phyloP scores from a whole-genome alignment of 2,888 invertebrate species.

The Bombylius major region DNA sequence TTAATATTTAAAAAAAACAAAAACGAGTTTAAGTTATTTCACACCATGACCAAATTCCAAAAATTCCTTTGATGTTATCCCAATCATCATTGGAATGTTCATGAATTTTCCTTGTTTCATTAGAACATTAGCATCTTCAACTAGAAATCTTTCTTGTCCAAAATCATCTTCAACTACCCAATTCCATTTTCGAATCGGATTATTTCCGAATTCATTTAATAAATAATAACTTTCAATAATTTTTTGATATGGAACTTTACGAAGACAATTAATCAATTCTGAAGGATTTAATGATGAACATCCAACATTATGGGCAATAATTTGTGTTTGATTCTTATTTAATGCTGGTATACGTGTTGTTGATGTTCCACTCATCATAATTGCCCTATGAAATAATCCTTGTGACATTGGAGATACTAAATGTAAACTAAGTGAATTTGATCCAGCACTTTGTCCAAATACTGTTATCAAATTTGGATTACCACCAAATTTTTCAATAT shows the following conservation, averaged over 20 bases:
- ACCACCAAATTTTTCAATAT: constrained; percentile 43
- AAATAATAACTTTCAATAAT: constrained; percentile 15
- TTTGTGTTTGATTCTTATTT: constrained; percentile 37
- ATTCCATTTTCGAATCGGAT: constrained; percentile 31
- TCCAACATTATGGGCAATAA: constrained; percentile 36
- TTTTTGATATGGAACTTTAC: background rate
- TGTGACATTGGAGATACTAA: constrained; percentile 29
- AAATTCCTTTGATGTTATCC: constrained; percentile 40
- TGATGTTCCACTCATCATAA: constrained; percentile 39
- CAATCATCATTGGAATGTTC: constrained; percentile 39
- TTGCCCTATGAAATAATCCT: constrained; percentile 42
- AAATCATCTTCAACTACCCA: constrained; percentile 40
- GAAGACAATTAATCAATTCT: background rate
- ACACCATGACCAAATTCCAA: constrained; percentile 34
- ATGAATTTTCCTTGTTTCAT: constrained; percentile 34
- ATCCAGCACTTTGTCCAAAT: constrained; percentile 36
- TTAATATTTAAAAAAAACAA: too few relatives aligned
- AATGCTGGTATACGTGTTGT: constrained; percentile 26
- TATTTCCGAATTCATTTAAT: constrained; percentile 23
- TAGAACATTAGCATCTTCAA: constrained; percentile 35
- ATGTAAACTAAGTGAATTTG: constrained; percentile 21
- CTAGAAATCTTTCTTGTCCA: constrained; percentile 40
- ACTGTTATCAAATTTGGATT: constrained; percentile 40
- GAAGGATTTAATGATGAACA: constrained; percentile 27
- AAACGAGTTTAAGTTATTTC: background rate